A percentile compares a stretch with the other conserved stretches of the same genome.
These are phyloP conservation scores for Meandrusa payeni DNA, from an alignment of 2,888 invertebrate genomes.

Conservation along the genomic window DNA sequence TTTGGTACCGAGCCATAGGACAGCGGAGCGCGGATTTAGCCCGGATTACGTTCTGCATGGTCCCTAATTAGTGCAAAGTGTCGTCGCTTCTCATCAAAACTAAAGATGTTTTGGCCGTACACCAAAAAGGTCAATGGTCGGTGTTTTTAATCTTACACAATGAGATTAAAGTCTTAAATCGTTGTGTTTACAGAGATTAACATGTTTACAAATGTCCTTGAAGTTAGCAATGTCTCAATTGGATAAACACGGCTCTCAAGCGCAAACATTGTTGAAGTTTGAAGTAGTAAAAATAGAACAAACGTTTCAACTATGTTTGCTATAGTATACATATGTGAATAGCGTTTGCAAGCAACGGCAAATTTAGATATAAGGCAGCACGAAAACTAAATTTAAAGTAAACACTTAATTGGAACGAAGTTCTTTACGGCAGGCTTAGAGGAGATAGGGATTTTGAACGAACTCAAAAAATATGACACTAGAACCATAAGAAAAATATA, in stretches of 20 bases:
- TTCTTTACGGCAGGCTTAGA: too few species aligned
- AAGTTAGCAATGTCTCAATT: too few species aligned
- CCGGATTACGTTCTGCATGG: constrained; percentile 36
- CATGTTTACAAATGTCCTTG: neutral
- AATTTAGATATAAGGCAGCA: too few species aligned
- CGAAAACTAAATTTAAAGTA: too few species aligned
- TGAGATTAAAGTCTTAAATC: constrained; percentile 4
- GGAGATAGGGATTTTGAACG: too few species aligned
- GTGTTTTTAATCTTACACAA: constrained; percentile 8
- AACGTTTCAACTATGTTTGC: too few species aligned
- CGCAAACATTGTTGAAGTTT: neutral
- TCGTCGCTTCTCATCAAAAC: constrained; percentile 45
- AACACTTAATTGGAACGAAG: too few species aligned
- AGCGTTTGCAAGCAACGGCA: too few species aligned
- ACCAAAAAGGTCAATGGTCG: constrained; percentile 52
- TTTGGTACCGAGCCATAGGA: constrained; percentile 20
- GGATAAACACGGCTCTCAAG: too few species aligned
- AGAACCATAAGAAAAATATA: too few species aligned
- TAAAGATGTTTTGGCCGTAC: constrained; percentile 46
- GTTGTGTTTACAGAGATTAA: constrained; percentile 1
- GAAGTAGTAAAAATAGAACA: neutral
- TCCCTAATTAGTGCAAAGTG: constrained; percentile 35
- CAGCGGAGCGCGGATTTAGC: constrained; percentile 21
- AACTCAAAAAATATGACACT: too few species aligned
- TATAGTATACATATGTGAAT: too few species aligned